These are phyloP conservation scores for Mythimna vitellina DNA, from an alignment of 2,888 invertebrate genomes.

Conservation along the genomic window DNA sequence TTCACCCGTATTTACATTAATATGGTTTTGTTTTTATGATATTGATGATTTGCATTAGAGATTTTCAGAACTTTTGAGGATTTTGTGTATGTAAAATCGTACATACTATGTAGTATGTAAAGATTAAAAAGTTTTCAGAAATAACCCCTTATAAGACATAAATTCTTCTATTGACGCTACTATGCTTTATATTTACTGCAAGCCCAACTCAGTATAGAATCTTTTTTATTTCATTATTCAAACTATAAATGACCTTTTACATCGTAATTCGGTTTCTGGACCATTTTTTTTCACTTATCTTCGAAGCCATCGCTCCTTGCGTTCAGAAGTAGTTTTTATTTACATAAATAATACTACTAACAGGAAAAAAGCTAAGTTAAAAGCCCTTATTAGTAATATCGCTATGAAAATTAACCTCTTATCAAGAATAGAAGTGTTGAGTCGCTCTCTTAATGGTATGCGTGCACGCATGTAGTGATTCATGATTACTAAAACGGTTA, in stretches of 20 bases:
- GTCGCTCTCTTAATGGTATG: slow-evolving; percentile 9
- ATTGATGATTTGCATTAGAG: too few species aligned
- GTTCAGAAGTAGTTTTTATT: slow-evolving; percentile 40
- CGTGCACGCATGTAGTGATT: slow-evolving; percentile 17
- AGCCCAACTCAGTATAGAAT: not conserved
- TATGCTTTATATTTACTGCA: not conserved
- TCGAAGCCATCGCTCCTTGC: slow-evolving; percentile 21
- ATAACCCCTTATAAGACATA: not conserved
- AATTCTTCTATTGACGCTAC: not conserved
- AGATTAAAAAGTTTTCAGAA: too few species aligned
- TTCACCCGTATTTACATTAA: too few species aligned
- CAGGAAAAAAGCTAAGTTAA: slow-evolving; percentile 10
- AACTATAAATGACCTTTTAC: not conserved
- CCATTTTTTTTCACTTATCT: slow-evolving; percentile 29
- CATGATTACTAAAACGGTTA: slow-evolving; percentile 22
- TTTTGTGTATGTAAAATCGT: too few species aligned
- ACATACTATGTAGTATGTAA: too few species aligned
- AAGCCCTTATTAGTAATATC: slow-evolving; percentile 31
- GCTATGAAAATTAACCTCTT: slow-evolving; percentile 32
- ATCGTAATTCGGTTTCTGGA: slow-evolving; percentile 17
- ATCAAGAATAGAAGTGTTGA: slow-evolving; percentile 23
- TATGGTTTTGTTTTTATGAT: too few species aligned
- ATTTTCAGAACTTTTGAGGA: too few species aligned
- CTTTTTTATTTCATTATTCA: not conserved
- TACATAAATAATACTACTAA: slow-evolving; percentile 33